Base-by-base conservation (phyloP, 1,140 invertebrate genomes). In the Listronotus oregonensis region DNA sequence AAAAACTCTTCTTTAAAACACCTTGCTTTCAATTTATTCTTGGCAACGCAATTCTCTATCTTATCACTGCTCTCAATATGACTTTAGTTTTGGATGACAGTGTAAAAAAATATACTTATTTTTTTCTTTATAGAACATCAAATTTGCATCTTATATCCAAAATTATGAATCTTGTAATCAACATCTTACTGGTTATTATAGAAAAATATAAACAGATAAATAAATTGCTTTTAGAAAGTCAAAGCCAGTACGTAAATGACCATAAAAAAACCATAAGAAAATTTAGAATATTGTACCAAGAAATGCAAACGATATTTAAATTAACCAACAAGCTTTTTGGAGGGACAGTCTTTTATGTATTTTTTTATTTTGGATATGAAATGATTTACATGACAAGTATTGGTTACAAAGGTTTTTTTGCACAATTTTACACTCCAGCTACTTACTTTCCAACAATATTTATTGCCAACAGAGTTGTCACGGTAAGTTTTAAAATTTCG, bases 331-430 rank as follows among this genome's bases (percentile, higher is more conserved):
- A 51, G 11, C 12, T 51, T 12, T 9, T 11, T 10, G 49, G 49
- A 11, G 17, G 49, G 1, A 12, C 21, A 1, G 27, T 51, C n/a
- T 21, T 51, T 51, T 14, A 27, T 21, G 49, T 51, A 12, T 51
- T 31, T 14, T 51, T 51, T 31, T 51, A 31, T 27, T 51, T 17
- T 10, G 49, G 49, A 51, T 51, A 31, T 10, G 27, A 51, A 10
- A n/a, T 51, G 21, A 14, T 51, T 51, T 51, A 27, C 17, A 9
- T 14, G 6, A 5, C 27, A 2, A 27, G 17, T 12, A 12, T 34
- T 12, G 27, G 21, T 17, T 31, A 31, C 12, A 27, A 27, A 5
- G 21, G 21, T 5, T 27, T 27, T 5, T 27, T 27, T 27, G 5
- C 21, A 27, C 21, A 27, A 5, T 27, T 27, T 27, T 27, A 27